Percentiles rank a stretch among this genome's conserved stretches.
Conservation (phyloP, 2,113 vertebrate species). For the Ranitomeya variabilis region DNA sequence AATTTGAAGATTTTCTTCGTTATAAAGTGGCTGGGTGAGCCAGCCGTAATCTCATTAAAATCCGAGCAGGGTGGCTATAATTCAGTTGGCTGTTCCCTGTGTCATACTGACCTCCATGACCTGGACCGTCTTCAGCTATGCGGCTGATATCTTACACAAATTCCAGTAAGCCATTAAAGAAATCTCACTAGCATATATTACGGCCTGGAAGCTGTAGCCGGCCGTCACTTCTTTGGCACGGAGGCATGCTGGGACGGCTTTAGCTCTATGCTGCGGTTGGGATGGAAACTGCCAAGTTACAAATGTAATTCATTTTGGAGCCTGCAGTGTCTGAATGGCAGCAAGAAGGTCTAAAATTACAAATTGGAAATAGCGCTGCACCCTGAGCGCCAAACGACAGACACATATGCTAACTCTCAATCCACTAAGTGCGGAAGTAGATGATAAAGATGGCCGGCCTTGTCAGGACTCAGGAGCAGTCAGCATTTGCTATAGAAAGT, state of each 20-base stretch:
- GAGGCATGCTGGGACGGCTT: conserved; percentile 7
- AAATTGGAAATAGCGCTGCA: not conserved
- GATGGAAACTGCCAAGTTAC: conserved; percentile 9
- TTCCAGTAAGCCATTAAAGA: conserved; percentile 56
- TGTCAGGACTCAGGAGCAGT: not conserved
- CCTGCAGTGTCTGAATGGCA: conserved; percentile 40
- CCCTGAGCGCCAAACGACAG: not conserved
- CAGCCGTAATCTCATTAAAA: conserved; percentile 56
- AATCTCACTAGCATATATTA: conserved; percentile 51
- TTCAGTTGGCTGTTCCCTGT: conserved; percentile 51
- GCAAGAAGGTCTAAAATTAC: conserved; percentile 13
- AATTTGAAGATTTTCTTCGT: conserved; percentile 48
- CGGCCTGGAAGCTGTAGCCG: conserved; percentile 15
- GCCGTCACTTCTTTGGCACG: conserved; percentile 33
- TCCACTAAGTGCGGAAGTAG: not conserved
- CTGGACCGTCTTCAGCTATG: conserved; percentile 54
- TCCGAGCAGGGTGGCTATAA: conserved; percentile 49
- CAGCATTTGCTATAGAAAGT: too few species aligned
- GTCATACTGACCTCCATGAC: conserved; percentile 50
- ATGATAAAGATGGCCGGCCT: not conserved
- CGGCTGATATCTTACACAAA: conserved; percentile 54
- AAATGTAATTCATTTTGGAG: conserved; percentile 30
- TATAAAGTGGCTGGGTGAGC: conserved; percentile 44
- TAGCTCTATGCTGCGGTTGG: conserved; percentile 16
- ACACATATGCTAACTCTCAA: not conserved